Evolutionary conservation across 1,140 invertebrate species (phyloP), one percentile per base, ranked within the genome.

Genomic region (Octopus sinensis): DNA sequence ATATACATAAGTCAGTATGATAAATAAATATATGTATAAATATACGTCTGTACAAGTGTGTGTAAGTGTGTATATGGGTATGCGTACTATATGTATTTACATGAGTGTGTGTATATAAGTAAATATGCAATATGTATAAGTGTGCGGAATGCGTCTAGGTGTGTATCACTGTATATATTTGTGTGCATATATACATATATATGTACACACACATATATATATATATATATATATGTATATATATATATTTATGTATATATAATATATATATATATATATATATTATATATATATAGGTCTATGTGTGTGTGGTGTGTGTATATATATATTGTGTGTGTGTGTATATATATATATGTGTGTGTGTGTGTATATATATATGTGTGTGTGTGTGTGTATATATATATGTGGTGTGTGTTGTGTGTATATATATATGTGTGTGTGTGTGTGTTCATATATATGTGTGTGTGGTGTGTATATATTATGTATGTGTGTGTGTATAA

Each of bases 191-290:
- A 62, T 17, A 62, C 56, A 62, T 17, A 62, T 43, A 43, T 43
- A 62, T 62, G 17, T 62, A 62, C 17, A 62, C 3, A 62, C 3
- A 62, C 3, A 62, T 62, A 62, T 62, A 62, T 62, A 3, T 62
- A 62, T 62, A 62, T 62, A 3, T 62, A 62, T 62, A 17, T 62
- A 3, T 62, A 3, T 62, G 3, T 62, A 3, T 62, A 3, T 62
- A 62, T 62, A 62, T 62, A 62, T 62, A 17, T 62, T 9, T 62
- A 62, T 62, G 56, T 62, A 62, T 62, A 62, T 62, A 62, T 62
- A 62, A n/a, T 62, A 62, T 62, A 62, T 62, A 62, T 62, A 62
- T 62, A 17, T 62, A 62, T 62, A 62, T 62, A 62, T 62, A 62
- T 62, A 62, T 62, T 62, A 62, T 62, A 17, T 62, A 62, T 62